Evolutionary conservation across 2,113 vertebrate species (phyloP).

Genomic region (mouse (Mus musculus)): GRCm39 chr4:89760501-89761000

Average conservation of each 20-base stretch:
- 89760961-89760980: neutral
- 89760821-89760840: neutral
- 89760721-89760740: neutral
- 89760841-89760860: neutral
- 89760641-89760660: neutral
- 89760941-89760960: neutral
- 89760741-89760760: neutral
- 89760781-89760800: slow-evolving; percentile 29
- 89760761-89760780: neutral
- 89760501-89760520: slow-evolving; percentile 53
- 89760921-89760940: neutral
- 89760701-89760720: neutral
- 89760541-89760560: neutral
- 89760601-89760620: neutral
- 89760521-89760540: slow-evolving; percentile 45
- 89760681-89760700: neutral
- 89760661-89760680: neutral
- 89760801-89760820: neutral
- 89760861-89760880: too few species aligned
- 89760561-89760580: neutral
- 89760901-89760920: neutral
- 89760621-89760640: slow-evolving; percentile 12
- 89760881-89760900: neutral
- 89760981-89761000: neutral
- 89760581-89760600: neutral